phyloP scores from a whole-genome alignment of 2,888 invertebrate genomes.

The Tachina lurida region DNA sequence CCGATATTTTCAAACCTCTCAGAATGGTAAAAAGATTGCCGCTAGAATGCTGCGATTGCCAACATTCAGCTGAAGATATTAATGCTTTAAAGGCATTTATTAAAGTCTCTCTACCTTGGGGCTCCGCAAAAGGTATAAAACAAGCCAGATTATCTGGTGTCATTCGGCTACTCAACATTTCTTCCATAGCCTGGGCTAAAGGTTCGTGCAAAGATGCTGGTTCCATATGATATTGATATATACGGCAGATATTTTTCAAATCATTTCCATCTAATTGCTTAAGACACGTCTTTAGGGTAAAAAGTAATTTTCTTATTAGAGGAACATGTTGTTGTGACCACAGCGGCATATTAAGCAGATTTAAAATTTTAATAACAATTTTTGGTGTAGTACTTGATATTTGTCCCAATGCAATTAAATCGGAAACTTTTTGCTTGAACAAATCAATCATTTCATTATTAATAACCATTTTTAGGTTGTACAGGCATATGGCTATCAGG shows the following conservation, averaged over 20 bases:
- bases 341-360: constrained; percentile 83
- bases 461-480: constrained; percentile 82
- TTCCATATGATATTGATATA: constrained; percentile 84
- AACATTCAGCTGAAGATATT: constrained; percentile 75
- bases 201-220: constrained; percentile 83
- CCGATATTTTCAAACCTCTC: constrained; percentile 83
- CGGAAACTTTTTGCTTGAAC: constrained; percentile 80
- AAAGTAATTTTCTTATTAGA: constrained; percentile 81
- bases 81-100: constrained; percentile 80
- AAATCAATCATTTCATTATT: constrained; percentile 78
- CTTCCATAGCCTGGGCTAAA: constrained; percentile 82
- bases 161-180: constrained; percentile 78
- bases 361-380: constrained; percentile 78
- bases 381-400: constrained; percentile 76
- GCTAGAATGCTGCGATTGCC: constrained; percentile 77
- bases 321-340: constrained; percentile 83
- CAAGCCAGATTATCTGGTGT: constrained; percentile 83
- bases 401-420: constrained; percentile 78
- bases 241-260: constrained; percentile 81
- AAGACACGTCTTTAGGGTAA: constrained; percentile 81
- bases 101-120: constrained; percentile 82
- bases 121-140: constrained; percentile 82
- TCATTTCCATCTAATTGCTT: constrained; percentile 81
- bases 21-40: constrained; percentile 82
- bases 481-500: constrained; percentile 83